These are phyloP conservation scores for Drosophila paramelanica DNA, from an alignment of 2,888 invertebrate species.

Conservation along the genomic window DNA sequence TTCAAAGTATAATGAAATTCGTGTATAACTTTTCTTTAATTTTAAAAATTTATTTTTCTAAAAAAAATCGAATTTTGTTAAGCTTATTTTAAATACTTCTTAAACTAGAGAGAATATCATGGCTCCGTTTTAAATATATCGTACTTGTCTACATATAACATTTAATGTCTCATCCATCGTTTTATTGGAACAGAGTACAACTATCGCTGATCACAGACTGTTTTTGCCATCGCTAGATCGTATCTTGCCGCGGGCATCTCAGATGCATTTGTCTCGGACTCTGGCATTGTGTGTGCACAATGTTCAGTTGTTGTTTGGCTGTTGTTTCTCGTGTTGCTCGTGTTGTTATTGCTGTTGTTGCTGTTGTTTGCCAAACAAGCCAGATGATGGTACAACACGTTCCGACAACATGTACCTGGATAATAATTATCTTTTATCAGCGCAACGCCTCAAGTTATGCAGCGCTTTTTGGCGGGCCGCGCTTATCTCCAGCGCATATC, in stretches of 20 bases:
- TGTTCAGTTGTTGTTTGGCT: constrained; percentile 35
- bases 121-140: too few species aligned
- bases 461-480: constrained; percentile 45
- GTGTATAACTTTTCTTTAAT: too few species aligned
- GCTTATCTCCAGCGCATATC: constrained; percentile 25
- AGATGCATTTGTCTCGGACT: constrained; percentile 26
- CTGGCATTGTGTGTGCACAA: constrained; percentile 47
- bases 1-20: too few species aligned
- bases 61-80: background rate
- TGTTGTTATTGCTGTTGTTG: constrained; percentile 50
- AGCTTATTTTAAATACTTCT: too few species aligned
- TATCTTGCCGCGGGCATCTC: constrained; percentile 47
- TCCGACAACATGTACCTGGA: constrained; percentile 31
- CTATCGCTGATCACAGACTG: background rate
- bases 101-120: too few species aligned
- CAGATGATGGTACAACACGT: constrained; percentile 9
- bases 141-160: too few species aligned
- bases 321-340: constrained; percentile 31
- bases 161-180: too few species aligned
- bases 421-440: constrained; percentile 44
- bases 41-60: background rate
- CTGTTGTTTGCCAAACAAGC: constrained; percentile 50
- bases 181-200: background rate
- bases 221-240: constrained; percentile 23
- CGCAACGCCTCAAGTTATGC: constrained; percentile 68